phyloP scores from a whole-genome alignment of 2,797 vertebrate genomes.

The Darevskia nairensis region DNA sequence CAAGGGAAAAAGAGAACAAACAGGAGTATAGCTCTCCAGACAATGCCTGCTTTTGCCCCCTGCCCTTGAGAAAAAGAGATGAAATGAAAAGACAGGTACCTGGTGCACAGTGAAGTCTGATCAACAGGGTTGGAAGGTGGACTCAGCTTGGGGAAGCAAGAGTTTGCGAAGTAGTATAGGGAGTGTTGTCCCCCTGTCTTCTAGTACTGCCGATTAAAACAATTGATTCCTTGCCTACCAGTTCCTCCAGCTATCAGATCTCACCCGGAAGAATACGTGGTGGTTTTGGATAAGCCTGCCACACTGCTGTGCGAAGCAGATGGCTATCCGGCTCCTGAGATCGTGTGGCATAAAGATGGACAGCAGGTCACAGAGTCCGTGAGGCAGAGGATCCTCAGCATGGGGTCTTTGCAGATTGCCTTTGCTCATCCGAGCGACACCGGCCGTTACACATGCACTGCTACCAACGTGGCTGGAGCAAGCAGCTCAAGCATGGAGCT shows the following conservation, averaged over 20 bases:
- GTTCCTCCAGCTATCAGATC: conserved; percentile 90
- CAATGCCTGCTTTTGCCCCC: background rate
- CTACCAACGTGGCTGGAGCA: conserved; percentile 88
- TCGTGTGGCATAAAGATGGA: conserved; percentile 90
- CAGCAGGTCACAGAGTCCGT: conserved; percentile 81
- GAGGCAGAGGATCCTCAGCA: conserved; percentile 84
- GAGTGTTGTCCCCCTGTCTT: background rate
- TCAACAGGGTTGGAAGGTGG: background rate
- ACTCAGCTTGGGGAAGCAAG: background rate
- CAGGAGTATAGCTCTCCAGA: background rate
- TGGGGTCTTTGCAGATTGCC: conserved; percentile 89
- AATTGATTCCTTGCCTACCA: conserved; percentile 62
- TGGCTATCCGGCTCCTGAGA: conserved; percentile 86
- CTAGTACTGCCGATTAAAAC: background rate
- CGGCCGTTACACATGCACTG: conserved; percentile 89
- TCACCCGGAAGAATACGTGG: conserved; percentile 77
- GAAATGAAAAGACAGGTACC: background rate
- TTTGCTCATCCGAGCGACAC: conserved; percentile 85
- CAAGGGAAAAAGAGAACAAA: background rate
- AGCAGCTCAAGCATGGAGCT: conserved; percentile 82
- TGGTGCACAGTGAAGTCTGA: background rate
- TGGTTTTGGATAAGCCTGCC: conserved; percentile 86
- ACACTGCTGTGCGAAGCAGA: conserved; percentile 86
- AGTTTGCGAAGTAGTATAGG: background rate
- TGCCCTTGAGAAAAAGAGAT: background rate